Evolutionary conservation across 2,888 invertebrate species (phyloP).

Genomic region (Chrysolina americana): DNA sequence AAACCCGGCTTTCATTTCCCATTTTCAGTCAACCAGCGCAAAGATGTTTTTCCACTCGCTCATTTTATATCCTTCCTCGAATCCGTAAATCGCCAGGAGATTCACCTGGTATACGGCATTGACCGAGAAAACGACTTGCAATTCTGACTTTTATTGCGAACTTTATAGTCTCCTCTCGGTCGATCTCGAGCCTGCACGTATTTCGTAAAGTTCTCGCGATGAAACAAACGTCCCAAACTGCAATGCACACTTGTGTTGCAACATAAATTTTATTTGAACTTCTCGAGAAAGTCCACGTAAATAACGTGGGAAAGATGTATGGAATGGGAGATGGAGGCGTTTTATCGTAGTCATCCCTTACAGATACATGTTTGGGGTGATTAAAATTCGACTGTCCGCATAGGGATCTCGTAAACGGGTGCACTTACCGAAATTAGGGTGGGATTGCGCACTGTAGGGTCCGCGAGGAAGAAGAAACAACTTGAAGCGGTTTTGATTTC

Average conservation of each 20-base stretch:
- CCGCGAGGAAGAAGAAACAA: no score
- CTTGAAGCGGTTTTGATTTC: no score
- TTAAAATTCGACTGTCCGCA: no score
- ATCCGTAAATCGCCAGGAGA: neutral
- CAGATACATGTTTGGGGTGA: no score
- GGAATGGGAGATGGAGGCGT: neutral
- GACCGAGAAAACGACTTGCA: conserved; percentile 19
- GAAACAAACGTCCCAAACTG: conserved; percentile 11
- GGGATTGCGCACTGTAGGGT: no score
- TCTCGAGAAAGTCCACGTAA: neutral
- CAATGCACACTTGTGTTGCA: neutral
- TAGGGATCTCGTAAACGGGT: no score
- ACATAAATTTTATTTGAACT: neutral
- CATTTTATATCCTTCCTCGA: neutral
- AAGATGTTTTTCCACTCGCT: neutral
- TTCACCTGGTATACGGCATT: conserved; percentile 22
- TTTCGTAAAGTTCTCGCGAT: conserved; percentile 1
- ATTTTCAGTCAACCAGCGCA: neutral
- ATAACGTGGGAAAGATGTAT: neutral
- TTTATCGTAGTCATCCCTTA: no score
- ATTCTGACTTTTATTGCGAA: conserved; percentile 7
- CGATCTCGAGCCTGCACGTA: neutral
- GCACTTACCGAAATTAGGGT: no score
- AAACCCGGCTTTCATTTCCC: neutral
- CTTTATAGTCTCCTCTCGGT: neutral